Evolutionary conservation across 2,113 vertebrate species (phyloP).

Genomic region (Eclectus roratus): DNA sequence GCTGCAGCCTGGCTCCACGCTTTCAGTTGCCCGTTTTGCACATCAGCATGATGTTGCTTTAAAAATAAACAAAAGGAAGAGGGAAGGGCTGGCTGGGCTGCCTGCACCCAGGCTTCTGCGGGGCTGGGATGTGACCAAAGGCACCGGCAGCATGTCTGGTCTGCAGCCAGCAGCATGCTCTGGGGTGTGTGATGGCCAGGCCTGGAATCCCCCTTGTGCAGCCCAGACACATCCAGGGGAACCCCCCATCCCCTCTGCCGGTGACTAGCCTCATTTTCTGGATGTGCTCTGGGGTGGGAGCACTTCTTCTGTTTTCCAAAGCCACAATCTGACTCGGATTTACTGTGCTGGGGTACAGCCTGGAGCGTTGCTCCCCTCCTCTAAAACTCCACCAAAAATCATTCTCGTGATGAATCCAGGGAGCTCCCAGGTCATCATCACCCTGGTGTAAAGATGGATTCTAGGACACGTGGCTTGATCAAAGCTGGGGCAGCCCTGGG

Average conservation of each 20-base stretch:
- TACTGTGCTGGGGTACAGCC: fast-evolving
- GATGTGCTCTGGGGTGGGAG: neutral
- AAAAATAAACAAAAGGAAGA: constrained; percentile 3
- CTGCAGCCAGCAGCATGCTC: neutral
- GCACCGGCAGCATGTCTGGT: neutral
- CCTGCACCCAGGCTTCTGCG: fast-evolving
- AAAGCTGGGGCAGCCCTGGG: neutral
- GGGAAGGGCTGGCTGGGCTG: neutral
- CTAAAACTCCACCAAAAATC: neutral
- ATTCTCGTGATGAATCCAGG: fast-evolving
- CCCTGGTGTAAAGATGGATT: neutral
- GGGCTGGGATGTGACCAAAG: neutral
- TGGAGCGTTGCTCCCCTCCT: neutral
- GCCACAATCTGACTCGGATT: neutral
- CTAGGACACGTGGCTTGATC: neutral
- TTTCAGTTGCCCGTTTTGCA: neutral
- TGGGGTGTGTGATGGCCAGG: fast-evolving
- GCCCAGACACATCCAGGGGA: neutral
- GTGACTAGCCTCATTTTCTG: fast-evolving
- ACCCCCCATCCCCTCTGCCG: neutral
- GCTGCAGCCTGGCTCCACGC: neutral
- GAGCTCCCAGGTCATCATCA: neutral
- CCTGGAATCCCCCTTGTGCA: neutral
- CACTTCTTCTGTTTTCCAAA: fast-evolving
- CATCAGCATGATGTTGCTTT: neutral